Evolutionary conservation across 2,113 vertebrate genomes (phyloP).

Genomic region (Scopus umbretta): DNA sequence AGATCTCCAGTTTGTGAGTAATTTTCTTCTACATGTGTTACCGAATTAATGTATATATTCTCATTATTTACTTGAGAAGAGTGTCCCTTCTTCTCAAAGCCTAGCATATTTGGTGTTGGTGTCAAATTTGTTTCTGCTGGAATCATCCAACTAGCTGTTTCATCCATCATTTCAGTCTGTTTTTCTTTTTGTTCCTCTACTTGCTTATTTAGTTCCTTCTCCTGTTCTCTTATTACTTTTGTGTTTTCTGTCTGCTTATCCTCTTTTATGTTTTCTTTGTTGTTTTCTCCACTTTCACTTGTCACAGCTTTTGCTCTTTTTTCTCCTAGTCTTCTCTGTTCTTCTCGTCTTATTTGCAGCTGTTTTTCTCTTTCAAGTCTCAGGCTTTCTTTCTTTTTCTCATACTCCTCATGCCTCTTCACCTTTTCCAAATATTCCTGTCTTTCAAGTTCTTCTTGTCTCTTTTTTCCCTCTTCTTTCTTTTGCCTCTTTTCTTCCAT

Average conservation of each 20-base stretch:
- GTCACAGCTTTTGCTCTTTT: neutral
- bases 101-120: neutral
- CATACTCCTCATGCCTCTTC: slow-evolving; percentile 59
- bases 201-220: neutral
- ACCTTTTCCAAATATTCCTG: slow-evolving; percentile 38
- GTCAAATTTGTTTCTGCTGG: neutral
- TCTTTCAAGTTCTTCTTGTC: slow-evolving; percentile 37
- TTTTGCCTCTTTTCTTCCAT: slow-evolving; percentile 53
- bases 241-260: neutral
- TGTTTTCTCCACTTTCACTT: neutral
- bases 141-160: neutral
- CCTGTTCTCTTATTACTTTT: neutral
- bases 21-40: neutral
- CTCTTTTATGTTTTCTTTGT: neutral
- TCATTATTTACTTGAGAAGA: slow-evolving; percentile 11
- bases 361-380: slow-evolving; percentile 55
- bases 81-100: neutral
- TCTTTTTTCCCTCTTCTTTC: slow-evolving; percentile 37
- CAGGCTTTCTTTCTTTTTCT: slow-evolving; percentile 65
- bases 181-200: neutral
- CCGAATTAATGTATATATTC: neutral
- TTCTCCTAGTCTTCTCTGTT: neutral
- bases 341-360: neutral
- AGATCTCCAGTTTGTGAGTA: neutral
- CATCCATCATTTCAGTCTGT: neutral